phyloP scores from a whole-genome alignment of 2,113 vertebrate genomes.

The Grallaria varia region DNA sequence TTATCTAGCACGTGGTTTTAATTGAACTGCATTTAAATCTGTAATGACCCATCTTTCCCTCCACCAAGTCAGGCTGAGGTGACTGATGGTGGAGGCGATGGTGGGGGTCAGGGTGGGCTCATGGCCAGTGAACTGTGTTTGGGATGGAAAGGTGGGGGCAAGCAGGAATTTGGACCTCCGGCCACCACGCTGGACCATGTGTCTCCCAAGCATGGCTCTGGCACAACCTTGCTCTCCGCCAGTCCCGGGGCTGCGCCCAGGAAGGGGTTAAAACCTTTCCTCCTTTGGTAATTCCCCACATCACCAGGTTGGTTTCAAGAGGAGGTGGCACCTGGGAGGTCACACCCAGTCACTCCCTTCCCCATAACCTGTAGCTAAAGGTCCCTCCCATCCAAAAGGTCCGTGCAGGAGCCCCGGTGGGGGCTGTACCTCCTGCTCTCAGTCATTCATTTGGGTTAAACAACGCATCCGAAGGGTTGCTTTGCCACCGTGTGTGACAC shows the following conservation, averaged over 20 bases:
- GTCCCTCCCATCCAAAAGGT: background rate
- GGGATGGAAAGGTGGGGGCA: background rate
- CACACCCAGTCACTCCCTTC: background rate
- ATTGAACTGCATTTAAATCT: background rate
- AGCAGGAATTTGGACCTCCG: background rate
- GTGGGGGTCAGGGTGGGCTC: background rate
- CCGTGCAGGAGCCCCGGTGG: background rate
- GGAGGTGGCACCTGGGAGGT: background rate
- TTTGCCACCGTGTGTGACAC: background rate
- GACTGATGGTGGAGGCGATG: background rate
- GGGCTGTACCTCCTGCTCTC: too few species aligned
- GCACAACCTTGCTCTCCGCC: background rate
- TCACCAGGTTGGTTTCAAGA: background rate
- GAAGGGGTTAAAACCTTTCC: background rate
- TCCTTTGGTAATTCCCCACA: background rate
- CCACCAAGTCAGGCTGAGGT: background rate
- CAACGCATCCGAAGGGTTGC: background rate
- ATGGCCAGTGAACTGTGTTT: background rate
- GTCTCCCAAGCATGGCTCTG: too few species aligned
- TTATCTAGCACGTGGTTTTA: background rate
- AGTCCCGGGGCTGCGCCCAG: accelerated
- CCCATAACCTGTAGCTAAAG: background rate
- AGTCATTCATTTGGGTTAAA: too few species aligned
- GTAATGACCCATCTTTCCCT: background rate
- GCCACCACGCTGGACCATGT: too few species aligned